Evolutionary conservation across 2,797 vertebrate genomes (phyloP).

Genomic region (Sebastes umbrosus): DNA sequence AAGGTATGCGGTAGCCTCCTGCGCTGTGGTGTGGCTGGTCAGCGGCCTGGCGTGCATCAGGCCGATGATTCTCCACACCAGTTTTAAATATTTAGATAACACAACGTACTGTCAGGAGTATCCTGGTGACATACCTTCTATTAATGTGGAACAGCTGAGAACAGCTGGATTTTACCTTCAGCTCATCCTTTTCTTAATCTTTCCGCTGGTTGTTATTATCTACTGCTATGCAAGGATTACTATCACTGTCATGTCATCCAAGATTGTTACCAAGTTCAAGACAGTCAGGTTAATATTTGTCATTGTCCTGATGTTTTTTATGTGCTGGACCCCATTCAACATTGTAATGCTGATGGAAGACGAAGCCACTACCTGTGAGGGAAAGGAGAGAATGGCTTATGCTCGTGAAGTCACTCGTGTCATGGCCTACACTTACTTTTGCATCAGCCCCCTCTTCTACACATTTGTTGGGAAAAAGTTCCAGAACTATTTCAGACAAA

Average conservation of each 20-base stretch:
- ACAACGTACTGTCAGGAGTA: slow-evolving; percentile 34
- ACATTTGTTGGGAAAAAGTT: slow-evolving; percentile 86
- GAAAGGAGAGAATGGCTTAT: background rate
- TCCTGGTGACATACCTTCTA: fast-evolving
- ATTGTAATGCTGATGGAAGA: slow-evolving; percentile 55
- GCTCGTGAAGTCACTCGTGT: slow-evolving; percentile 64
- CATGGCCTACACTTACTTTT: slow-evolving; percentile 82
- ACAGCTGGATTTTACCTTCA: slow-evolving; percentile 68
- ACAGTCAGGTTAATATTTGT: slow-evolving; percentile 81
- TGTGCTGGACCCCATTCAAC: slow-evolving; percentile 83
- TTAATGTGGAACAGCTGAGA: background rate
- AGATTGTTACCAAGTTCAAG: slow-evolving; percentile 74
- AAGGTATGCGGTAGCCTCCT: slow-evolving; percentile 69
- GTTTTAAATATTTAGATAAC: fast-evolving
- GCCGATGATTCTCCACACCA: slow-evolving; percentile 59
- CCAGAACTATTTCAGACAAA: slow-evolving; percentile 72
- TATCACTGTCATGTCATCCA: slow-evolving; percentile 71
- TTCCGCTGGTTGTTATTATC: slow-evolving; percentile 75
- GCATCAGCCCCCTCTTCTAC: slow-evolving; percentile 83
- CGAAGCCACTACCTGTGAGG: fast-evolving
- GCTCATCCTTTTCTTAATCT: slow-evolving; percentile 78
- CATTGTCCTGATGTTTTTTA: slow-evolving; percentile 82
- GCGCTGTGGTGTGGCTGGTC: slow-evolving; percentile 72
- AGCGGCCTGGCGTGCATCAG: slow-evolving; percentile 74
- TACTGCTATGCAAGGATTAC: slow-evolving; percentile 82